Conservation (phyloP, 2,113 vertebrate species). For the Trichechus manatus region DNA sequence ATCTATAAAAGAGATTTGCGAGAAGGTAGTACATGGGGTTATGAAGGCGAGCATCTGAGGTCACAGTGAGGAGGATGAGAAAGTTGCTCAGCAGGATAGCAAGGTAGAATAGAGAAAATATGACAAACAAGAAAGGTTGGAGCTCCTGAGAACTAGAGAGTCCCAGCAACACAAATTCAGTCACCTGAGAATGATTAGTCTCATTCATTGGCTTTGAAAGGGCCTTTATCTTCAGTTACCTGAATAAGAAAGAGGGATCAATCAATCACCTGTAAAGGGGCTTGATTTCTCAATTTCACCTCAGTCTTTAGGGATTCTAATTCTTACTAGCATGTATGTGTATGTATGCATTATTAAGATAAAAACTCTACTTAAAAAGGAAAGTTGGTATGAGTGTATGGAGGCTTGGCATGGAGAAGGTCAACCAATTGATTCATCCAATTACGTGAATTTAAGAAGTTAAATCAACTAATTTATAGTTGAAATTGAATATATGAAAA, state of each 20-base stretch:
- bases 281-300: not conserved
- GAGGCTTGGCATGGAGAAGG: not conserved
- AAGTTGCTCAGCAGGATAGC: constrained; percentile 72
- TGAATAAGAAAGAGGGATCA: not conserved
- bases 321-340: not conserved
- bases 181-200: constrained; percentile 60
- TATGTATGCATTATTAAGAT: not conserved
- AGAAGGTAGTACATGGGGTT: constrained; percentile 81
- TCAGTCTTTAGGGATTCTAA: not conserved
- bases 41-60: constrained; percentile 25
- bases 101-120: constrained; percentile 73
- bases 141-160: constrained; percentile 66
- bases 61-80: constrained; percentile 78
- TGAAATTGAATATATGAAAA: not conserved
- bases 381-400: not conserved
- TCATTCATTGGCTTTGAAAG: constrained; percentile 69
- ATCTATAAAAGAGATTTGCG: constrained; percentile 80
- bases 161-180: constrained; percentile 73
- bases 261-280: not conserved
- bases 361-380: not conserved
- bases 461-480: not conserved
- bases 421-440: not conserved
- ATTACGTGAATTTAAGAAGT: not conserved
- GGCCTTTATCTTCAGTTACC: constrained; percentile 1
- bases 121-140: constrained; percentile 69